Percentiles rank a stretch among this genome's conserved stretches.
Evolutionary conservation across 2,888 invertebrate species (phyloP).

Genomic region (Silvanus unidentatus): DNA sequence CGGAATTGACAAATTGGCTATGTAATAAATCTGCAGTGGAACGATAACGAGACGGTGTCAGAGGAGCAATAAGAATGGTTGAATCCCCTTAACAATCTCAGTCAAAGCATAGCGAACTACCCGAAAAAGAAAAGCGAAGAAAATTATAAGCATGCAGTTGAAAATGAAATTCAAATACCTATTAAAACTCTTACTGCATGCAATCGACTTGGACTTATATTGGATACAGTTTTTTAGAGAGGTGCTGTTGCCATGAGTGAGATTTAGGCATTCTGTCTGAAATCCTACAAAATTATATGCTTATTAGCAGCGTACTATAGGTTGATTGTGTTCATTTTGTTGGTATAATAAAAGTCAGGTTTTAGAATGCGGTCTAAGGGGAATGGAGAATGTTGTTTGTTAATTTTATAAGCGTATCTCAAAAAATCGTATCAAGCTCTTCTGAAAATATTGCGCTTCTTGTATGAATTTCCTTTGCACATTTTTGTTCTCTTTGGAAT

Average conservation of each 20-base stretch:
- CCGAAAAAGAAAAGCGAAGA: constrained; percentile 32
- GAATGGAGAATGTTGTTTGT: too few relatives aligned
- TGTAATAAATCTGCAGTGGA: constrained; percentile 26
- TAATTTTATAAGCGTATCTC: too few relatives aligned
- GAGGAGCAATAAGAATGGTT: constrained; percentile 26
- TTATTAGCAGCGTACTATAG: too few relatives aligned
- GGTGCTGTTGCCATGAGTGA: not conserved
- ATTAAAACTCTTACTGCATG: constrained; percentile 29
- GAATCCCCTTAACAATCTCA: constrained; percentile 22
- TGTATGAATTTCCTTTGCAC: too few relatives aligned
- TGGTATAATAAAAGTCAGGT: too few relatives aligned
- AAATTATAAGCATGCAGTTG: constrained; percentile 35
- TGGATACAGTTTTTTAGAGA: not conserved
- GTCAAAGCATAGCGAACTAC: constrained; percentile 26
- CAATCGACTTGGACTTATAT: constrained; percentile 7
- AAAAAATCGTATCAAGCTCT: too few relatives aligned
- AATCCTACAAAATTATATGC: too few relatives aligned
- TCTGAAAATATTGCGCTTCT: too few relatives aligned
- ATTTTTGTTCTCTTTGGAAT: too few relatives aligned
- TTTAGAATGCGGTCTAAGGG: too few relatives aligned
- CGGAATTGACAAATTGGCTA: constrained; percentile 22
- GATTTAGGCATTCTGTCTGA: too few relatives aligned
- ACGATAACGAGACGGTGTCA: constrained; percentile 29
- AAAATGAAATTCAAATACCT: constrained; percentile 37
- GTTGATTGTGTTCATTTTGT: too few relatives aligned